Conservation (phyloP, 2,113 vertebrate genomes). For the Erythrocebus patas region DNA sequence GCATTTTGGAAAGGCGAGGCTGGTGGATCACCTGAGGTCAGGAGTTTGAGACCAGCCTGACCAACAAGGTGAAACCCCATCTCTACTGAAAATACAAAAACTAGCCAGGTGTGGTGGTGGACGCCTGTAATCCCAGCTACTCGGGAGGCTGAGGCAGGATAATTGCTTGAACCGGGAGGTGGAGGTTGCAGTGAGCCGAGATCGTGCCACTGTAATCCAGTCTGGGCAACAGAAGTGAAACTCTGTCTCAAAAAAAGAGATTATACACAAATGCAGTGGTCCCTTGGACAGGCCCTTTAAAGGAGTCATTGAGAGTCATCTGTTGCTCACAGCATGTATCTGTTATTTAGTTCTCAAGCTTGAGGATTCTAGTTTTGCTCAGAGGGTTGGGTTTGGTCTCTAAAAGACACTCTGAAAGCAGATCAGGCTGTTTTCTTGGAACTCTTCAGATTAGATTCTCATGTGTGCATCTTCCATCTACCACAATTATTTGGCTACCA, state of each 20-base stretch:
- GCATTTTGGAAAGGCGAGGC: no score
- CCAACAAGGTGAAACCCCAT: no score
- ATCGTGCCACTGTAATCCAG: no score
- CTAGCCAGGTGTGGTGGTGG: no score
- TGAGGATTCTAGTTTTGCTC: background rate
- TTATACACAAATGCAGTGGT: background rate
- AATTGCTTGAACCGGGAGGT: no score
- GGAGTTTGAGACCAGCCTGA: no score
- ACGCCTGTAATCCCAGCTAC: no score
- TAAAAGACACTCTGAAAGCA: background rate
- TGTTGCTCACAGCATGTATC: background rate
- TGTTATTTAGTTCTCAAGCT: background rate
- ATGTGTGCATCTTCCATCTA: fast-evolving
- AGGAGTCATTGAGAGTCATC: fast-evolving
- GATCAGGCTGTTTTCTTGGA: background rate
- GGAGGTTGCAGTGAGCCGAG: no score
- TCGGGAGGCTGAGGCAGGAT: no score
- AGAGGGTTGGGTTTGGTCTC: background rate
- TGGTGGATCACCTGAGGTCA: no score
- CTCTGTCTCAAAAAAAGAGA: background rate
- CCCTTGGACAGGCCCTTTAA: background rate
- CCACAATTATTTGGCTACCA: background rate
- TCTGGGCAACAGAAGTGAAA: no score
- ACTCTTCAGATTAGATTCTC: background rate
- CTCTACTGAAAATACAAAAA: no score